Base-by-base conservation (phyloP, 2,113 vertebrate genomes). In the Nansenia antarctica region DNA sequence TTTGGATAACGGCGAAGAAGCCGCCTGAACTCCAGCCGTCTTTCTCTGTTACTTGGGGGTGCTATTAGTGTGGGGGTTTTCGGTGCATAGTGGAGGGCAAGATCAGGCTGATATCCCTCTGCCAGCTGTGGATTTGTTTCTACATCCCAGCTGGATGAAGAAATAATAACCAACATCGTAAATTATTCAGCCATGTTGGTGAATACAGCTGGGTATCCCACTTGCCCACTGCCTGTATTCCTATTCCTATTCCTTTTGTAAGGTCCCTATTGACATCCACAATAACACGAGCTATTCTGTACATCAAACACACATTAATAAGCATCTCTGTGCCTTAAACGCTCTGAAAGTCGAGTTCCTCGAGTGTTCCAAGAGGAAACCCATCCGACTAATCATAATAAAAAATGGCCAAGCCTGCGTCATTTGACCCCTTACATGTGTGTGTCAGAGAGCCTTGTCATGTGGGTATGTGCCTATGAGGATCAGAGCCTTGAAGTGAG, bases 1-100 rank as follows among this genome's bases (percentile, higher is more conserved):
- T 92, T 91, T 92, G 87, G 79, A 86, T 88, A 89, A 88, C 75
- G 72, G 85, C 74, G 72, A 80, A 85, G 83, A 80, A 75, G 71
- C 77, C 77, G 82, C 83, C 75, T 79, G 76, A 82, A 83, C 82
- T 87, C 60, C 49, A 81, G 85, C 69, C 78, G 70, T 85, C 72
- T 32, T 32, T 55, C 68, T 49, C 39, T 32, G 42, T 39, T 31
- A 47, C 67, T 74, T 32, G 65, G 62, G 72, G 70, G 66, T 31
- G 75, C 68, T 73, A 64, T 87, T 85, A 86, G 77, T 73, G 67
- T 58, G 67, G 66, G 69, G 68, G 79, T 77, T 65, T 78, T 79
- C 35, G 66, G 57, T 34, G 76, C 76, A 45, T 49, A 68, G 31
- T 67, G 54, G 32, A 60, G 65, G 55, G 62, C 53, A 58, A 54